Percentiles rank a stretch among this genome's conserved stretches.
phyloP scores from a whole-genome alignment of 1,140 invertebrate species.

The Drosophila guanche region DNA sequence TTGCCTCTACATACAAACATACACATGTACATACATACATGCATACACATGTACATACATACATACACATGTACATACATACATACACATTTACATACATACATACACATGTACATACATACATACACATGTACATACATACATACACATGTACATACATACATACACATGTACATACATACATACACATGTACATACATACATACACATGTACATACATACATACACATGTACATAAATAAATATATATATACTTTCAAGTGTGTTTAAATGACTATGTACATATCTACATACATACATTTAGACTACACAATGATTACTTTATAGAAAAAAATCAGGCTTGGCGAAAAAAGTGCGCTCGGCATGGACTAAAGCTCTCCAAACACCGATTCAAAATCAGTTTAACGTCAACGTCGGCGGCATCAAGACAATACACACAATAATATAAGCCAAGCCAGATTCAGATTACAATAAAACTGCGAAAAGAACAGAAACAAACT shows the following conservation, averaged over 20 bases:
- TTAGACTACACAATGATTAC: not conserved
- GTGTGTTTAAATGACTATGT: not conserved
- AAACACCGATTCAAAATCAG: constrained; percentile 79
- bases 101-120: no score
- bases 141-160: not conserved
- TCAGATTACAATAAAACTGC: constrained; percentile 13
- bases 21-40: no score
- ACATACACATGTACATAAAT: not conserved
- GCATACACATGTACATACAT: constrained; percentile 23
- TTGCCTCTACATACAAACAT: no score
- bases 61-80: not conserved
- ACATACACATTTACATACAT: not conserved
- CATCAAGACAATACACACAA: constrained; percentile 76
- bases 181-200: constrained; percentile 21
- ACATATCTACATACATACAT: constrained; percentile 5
- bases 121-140: constrained; percentile 24
- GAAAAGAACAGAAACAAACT: not conserved
- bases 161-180: not conserved
- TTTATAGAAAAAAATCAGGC: constrained; percentile 58
- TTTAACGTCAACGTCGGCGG: constrained; percentile 80
- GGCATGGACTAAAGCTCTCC: constrained; percentile 73
- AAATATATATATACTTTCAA: not conserved
- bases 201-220: constrained; percentile 24
- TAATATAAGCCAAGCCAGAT: constrained; percentile 39
- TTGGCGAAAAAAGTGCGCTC: constrained; percentile 52